phyloP scores from a whole-genome alignment of 2,888 invertebrate species.

The Dryobotodes eremita region DNA sequence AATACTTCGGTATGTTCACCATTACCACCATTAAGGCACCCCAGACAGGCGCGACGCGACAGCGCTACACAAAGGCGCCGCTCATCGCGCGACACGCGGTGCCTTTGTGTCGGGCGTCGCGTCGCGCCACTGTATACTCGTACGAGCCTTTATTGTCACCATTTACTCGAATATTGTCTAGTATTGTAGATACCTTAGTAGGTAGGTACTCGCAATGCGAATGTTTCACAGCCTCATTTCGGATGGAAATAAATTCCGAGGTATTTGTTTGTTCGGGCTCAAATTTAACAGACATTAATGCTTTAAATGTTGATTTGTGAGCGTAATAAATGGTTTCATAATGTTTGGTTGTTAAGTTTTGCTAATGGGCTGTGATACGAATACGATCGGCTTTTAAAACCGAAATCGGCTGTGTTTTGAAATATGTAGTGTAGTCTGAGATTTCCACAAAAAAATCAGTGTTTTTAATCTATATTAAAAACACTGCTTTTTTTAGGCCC shows the following conservation, averaged over 20 bases:
- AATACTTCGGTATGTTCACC: slow-evolving; percentile 17
- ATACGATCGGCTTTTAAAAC: slow-evolving; percentile 26
- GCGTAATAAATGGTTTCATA: slow-evolving; percentile 57
- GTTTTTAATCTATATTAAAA: neutral
- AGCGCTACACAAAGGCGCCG: no score
- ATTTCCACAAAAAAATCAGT: neutral
- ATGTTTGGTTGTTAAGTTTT: slow-evolving; percentile 49
- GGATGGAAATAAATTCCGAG: slow-evolving; percentile 57
- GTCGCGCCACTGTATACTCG: no score
- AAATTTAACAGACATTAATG: slow-evolving; percentile 50
- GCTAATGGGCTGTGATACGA: slow-evolving; percentile 34
- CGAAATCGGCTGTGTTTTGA: slow-evolving; percentile 6
- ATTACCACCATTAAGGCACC: no score
- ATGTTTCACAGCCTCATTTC: slow-evolving; percentile 49
- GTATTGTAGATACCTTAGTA: slow-evolving; percentile 7
- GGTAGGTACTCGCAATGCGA: slow-evolving; percentile 11
- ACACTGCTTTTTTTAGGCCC: neutral
- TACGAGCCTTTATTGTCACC: slow-evolving; percentile 59
- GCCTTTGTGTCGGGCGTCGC: no score
- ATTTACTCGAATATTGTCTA: slow-evolving; percentile 41
- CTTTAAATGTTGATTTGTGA: slow-evolving; percentile 59
- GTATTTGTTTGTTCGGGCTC: slow-evolving; percentile 56
- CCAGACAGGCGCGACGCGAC: no score
- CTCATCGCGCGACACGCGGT: no score
- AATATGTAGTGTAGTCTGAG: slow-evolving; percentile 8